phyloP scores from a whole-genome alignment of 2,113 vertebrate genomes.

The Oxyruncus cristatus region DNA sequence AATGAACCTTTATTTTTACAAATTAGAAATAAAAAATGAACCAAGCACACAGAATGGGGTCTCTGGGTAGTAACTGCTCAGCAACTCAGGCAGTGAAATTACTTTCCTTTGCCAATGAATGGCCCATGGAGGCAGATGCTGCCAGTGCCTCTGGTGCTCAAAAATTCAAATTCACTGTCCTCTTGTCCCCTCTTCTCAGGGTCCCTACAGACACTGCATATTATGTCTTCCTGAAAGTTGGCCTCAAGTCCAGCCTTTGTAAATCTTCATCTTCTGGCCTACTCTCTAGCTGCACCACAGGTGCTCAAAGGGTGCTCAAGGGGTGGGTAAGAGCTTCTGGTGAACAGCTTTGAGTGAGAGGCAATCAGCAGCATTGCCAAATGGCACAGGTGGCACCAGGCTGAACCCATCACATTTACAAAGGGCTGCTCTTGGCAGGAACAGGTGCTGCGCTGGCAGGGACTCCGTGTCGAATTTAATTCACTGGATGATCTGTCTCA shows the following conservation, averaged over 20 bases:
- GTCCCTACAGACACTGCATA: neutral
- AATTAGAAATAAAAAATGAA: neutral
- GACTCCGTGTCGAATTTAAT: neutral
- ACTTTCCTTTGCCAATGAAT: rapidly evolving
- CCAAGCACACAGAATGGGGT: neutral
- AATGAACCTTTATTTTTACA: neutral
- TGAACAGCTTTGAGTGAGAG: neutral
- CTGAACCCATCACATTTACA: neutral
- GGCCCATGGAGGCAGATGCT: neutral
- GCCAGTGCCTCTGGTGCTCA: rapidly evolving
- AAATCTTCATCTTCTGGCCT: neutral
- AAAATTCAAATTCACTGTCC: neutral
- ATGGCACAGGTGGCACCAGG: neutral
- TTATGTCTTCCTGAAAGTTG: neutral
- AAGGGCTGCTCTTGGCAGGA: slow-evolving; percentile 22
- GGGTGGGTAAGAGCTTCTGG: neutral
- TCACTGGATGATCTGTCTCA: neutral
- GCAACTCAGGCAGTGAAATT: neutral
- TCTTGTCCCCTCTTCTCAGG: neutral
- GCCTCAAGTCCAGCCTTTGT: neutral
- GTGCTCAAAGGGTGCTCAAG: neutral
- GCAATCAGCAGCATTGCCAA: neutral
- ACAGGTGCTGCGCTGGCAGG: neutral
- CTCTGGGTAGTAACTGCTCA: neutral
- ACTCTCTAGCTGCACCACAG: neutral